A percentile compares a stretch with the other conserved stretches of the same genome.
Conservation (phyloP, 2,797 vertebrate genomes). For the Myotis findleyi region DNA sequence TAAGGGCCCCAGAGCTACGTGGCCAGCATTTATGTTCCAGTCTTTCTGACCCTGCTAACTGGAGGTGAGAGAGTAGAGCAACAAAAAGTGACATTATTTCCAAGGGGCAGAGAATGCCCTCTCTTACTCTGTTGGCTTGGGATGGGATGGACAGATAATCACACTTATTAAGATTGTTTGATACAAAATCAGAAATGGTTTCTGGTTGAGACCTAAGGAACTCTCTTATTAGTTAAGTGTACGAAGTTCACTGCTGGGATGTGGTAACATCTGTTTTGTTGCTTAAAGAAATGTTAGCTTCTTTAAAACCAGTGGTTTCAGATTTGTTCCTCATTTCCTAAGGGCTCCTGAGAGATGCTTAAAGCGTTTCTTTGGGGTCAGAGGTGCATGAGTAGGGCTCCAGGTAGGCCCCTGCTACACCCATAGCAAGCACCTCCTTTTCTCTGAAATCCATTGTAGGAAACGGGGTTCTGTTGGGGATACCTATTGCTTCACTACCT, state of each 20-base stretch:
- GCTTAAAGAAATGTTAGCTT: constrained; percentile 42
- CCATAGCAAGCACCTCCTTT: not conserved
- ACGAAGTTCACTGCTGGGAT: not conserved
- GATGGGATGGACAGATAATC: not conserved
- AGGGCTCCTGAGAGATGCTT: not conserved
- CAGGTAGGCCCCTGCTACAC: not conserved
- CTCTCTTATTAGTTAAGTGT: constrained; percentile 17
- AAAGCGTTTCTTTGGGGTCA: not conserved
- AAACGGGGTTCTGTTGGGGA: not conserved
- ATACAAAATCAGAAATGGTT: constrained; percentile 60
- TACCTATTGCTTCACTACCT: not conserved
- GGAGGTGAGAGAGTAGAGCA: not conserved
- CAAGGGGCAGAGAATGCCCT: not conserved
- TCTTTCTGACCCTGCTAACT: not conserved
- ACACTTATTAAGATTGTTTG: constrained; percentile 51
- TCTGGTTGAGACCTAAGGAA: constrained; percentile 51
- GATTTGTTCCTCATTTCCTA: not conserved
- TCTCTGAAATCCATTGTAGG: not conserved
- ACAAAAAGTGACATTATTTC: not conserved
- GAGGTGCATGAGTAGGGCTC: not conserved
- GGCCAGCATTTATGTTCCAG: constrained; percentile 25
- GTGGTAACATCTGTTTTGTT: constrained; percentile 38
- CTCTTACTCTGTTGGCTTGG: constrained; percentile 14
- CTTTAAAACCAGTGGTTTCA: constrained; percentile 1
- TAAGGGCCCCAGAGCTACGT: constrained; percentile 6